phyloP scores from a whole-genome alignment of 2,113 vertebrate genomes.

The Microcebus murinus region DNA sequence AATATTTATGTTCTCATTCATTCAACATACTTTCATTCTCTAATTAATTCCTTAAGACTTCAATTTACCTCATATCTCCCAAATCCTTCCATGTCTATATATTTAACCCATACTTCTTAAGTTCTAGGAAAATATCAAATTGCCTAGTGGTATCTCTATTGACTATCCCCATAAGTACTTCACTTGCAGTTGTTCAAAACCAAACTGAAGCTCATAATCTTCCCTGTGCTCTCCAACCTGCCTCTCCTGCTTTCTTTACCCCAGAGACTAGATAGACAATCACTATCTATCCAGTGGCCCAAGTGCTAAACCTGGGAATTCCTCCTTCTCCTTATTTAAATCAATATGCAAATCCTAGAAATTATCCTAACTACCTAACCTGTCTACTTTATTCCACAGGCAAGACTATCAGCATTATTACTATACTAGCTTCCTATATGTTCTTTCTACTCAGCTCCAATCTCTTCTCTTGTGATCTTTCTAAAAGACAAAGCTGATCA shows the following conservation, averaged over 20 bases:
- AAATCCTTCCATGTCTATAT: neutral
- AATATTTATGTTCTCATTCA: neutral
- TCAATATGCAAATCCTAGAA: neutral
- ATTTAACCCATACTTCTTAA: neutral
- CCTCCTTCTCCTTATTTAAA: neutral
- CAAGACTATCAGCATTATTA: neutral
- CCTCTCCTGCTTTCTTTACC: too few relatives aligned
- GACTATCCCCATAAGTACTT: neutral
- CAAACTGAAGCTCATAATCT: neutral
- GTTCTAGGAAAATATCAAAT: neutral
- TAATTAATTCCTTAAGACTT: slow-evolving; percentile 15
- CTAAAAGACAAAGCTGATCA: neutral
- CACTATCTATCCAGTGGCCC: neutral
- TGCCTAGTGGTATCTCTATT: neutral
- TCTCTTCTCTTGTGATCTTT: neutral
- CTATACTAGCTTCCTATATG: neutral
- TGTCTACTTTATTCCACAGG: neutral
- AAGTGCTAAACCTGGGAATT: neutral
- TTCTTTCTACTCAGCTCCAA: neutral
- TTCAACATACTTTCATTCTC: neutral
- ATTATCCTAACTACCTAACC: neutral
- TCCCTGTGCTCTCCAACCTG: neutral
- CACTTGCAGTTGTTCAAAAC: neutral
- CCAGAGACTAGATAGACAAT: neutral
- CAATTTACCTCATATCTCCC: neutral